These are phyloP conservation scores for Bugulina stolonifera DNA, from an alignment of 2,888 invertebrate genomes.

Conservation along the genomic window DNA sequence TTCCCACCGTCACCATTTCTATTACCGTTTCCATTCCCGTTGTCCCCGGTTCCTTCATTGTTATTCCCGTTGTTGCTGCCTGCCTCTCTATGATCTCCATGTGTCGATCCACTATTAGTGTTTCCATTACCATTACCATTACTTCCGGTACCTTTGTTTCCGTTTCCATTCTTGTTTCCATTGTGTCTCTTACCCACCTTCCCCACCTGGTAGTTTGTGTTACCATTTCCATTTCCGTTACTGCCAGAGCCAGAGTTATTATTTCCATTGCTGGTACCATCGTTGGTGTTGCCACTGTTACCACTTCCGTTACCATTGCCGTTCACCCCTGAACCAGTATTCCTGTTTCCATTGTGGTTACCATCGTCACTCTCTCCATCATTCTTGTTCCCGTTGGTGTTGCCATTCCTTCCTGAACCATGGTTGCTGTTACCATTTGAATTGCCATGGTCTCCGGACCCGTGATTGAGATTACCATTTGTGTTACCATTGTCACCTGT, in stretches of 20 bases:
- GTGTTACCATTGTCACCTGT: slow-evolving; percentile 27
- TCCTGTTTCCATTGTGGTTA: not conserved
- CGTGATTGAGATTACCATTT: slow-evolving; percentile 27
- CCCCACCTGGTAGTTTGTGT: slow-evolving; percentile 9
- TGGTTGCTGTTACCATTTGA: not conserved
- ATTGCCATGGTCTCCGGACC: slow-evolving; percentile 27
- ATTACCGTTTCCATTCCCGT: slow-evolving; percentile 16
- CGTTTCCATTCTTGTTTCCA: slow-evolving; percentile 12
- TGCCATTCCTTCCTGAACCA: slow-evolving; percentile 1
- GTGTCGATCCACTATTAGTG: slow-evolving; percentile 3
- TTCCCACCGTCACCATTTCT: not conserved
- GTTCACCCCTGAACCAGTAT: not conserved
- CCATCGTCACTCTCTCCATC: slow-evolving; percentile 15
- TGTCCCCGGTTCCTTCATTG: not conserved
- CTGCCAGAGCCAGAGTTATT: slow-evolving; percentile 3
- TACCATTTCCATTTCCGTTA: slow-evolving; percentile 16
- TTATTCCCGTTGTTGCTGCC: slow-evolving; percentile 21
- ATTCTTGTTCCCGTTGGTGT: slow-evolving; percentile 17
- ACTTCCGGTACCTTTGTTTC: slow-evolving; percentile 5
- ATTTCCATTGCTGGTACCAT: slow-evolving; percentile 1
- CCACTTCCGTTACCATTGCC: slow-evolving; percentile 1
- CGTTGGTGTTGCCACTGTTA: slow-evolving; percentile 3
- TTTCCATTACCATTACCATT: slow-evolving; percentile 21
- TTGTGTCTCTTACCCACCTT: slow-evolving; percentile 6
- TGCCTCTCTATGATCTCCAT: not conserved